These are phyloP conservation scores for Noctua janthe DNA, from an alignment of 2,888 invertebrate species.

Conservation along the genomic window DNA sequence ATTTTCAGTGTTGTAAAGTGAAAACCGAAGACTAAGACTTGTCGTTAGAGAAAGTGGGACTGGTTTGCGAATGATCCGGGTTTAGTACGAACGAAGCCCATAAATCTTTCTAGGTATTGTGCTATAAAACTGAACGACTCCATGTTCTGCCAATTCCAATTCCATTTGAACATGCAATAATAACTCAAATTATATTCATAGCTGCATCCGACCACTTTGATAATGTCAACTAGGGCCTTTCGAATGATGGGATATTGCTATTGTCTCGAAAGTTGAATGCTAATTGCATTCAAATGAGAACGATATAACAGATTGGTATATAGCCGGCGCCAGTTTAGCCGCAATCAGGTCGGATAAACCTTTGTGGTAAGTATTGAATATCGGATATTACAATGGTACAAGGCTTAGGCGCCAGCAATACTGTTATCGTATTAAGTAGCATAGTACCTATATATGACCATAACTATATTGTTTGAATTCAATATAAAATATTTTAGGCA, in stretches of 20 bases:
- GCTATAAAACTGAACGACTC: constrained; percentile 35
- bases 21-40: constrained; percentile 56
- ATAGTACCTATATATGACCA: not conserved
- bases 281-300: constrained; percentile 38
- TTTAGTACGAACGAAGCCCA: constrained; percentile 45
- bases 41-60: constrained; percentile 69
- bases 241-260: constrained; percentile 23
- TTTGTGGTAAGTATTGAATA: constrained; percentile 80
- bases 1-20: constrained; percentile 65
- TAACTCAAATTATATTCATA: constrained; percentile 27
- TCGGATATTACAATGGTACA: constrained; percentile 66
- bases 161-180: constrained; percentile 31
- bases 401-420: constrained; percentile 28
- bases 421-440: constrained; percentile 5
- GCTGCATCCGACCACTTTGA: constrained; percentile 26
- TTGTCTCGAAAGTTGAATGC: constrained; percentile 40
- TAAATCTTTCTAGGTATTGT: constrained; percentile 54
- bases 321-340: constrained; percentile 74
- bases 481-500: no score
- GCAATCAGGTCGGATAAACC: constrained; percentile 81
- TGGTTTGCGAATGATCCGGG: constrained; percentile 58
- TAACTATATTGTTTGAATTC: not conserved
- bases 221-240: constrained; percentile 30
- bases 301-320: constrained; percentile 31
- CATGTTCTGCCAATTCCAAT: constrained; percentile 37